These are phyloP conservation scores for Tetanocera ferruginea DNA, from an alignment of 2,888 invertebrate genomes.

Conservation along the genomic window DNA sequence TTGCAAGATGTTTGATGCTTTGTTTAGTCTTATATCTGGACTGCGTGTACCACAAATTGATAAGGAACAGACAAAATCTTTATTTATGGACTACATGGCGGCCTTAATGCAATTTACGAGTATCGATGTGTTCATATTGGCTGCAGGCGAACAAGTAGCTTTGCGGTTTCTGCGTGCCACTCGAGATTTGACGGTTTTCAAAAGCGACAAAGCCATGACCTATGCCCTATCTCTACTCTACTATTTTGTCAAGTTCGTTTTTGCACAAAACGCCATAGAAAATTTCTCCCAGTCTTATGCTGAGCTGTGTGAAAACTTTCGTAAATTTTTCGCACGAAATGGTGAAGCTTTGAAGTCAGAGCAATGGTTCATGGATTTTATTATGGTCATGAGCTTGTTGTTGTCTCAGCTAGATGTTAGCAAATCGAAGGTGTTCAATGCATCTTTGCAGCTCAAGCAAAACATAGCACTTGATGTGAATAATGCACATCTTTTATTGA, in stretches of 20 bases:
- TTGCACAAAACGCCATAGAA: conserved; percentile 38
- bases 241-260: conserved; percentile 58
- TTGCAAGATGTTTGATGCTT: conserved; percentile 39
- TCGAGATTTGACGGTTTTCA: conserved; percentile 51
- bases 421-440: conserved; percentile 43
- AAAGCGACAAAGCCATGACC: conserved; percentile 48
- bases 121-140: conserved; percentile 48
- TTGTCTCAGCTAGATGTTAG: conserved; percentile 51
- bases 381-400: conserved; percentile 52
- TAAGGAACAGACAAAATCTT: conserved; percentile 39
- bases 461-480: background rate
- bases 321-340: conserved; percentile 52
- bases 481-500: conserved; percentile 51
- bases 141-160: conserved; percentile 43
- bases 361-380: conserved; percentile 59
- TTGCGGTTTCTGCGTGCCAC: conserved; percentile 55
- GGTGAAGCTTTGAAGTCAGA: conserved; percentile 49
- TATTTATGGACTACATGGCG: conserved; percentile 53
- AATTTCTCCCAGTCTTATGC: conserved; percentile 53
- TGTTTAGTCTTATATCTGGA: conserved; percentile 39
- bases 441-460: conserved; percentile 52
- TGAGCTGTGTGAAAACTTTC: conserved; percentile 55
- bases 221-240: conserved; percentile 57
- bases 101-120: conserved; percentile 49
- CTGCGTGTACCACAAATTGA: conserved; percentile 15